phyloP scores from a whole-genome alignment of 1,140 invertebrate species.

The Nasonia longicornis region DNA sequence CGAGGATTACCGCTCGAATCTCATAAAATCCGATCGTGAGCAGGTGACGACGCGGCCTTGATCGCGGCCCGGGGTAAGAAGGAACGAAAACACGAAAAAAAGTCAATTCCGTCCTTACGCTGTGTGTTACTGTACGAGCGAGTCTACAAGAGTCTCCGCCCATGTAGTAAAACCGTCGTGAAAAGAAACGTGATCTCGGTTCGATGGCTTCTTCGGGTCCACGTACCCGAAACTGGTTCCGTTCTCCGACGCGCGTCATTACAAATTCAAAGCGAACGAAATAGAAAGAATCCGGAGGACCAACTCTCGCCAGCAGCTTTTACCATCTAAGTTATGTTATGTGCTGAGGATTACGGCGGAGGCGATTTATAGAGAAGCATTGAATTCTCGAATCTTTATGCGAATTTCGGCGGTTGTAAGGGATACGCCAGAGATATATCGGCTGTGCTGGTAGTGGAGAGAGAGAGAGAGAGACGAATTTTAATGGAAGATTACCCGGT shows the following conservation, averaged over 20 bases:
- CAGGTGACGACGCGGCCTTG: conserved; percentile 9
- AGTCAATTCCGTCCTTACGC: no score
- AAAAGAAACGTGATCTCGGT: conserved; percentile 3
- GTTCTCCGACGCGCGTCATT: not conserved
- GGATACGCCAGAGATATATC: not conserved
- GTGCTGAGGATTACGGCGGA: not conserved
- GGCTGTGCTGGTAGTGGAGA: not conserved
- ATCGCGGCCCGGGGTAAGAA: not conserved
- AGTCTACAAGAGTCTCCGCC: no score
- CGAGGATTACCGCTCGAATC: not conserved
- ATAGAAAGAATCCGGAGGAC: not conserved
- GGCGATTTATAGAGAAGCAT: not conserved
- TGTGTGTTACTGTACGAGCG: no score
- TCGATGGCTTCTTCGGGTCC: not conserved
- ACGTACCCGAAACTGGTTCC: conserved; percentile 7
- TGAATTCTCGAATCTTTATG: not conserved
- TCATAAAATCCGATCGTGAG: not conserved
- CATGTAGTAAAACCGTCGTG: not conserved
- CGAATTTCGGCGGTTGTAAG: not conserved
- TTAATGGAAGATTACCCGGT: not conserved
- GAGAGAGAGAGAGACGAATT: not conserved
- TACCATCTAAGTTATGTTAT: not conserved
- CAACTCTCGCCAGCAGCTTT: not conserved
- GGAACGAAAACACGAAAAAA: not conserved
- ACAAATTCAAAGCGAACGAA: not conserved